Percentiles rank a stretch among this genome's conserved stretches.
These are phyloP conservation scores for Psilopogon haemacephalus DNA, from an alignment of 2,113 vertebrate genomes.

Conservation along the genomic window DNA sequence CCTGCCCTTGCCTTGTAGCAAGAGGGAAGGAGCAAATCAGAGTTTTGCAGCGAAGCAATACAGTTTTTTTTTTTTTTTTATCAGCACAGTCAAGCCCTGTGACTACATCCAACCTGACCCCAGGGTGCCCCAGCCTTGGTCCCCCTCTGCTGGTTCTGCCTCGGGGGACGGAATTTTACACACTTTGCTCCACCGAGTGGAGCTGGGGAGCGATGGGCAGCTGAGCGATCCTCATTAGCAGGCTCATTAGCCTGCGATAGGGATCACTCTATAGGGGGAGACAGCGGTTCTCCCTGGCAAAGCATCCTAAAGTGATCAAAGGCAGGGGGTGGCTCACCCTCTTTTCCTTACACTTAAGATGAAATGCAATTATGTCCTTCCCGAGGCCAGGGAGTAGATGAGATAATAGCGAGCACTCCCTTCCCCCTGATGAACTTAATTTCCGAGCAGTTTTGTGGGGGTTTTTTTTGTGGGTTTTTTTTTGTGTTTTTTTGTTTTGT, in stretches of 20 bases:
- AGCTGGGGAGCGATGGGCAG: not conserved
- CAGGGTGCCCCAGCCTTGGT: not conserved
- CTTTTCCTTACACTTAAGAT: constrained; percentile 1
- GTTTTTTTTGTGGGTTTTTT: too few relatives aligned
- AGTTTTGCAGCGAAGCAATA: not conserved
- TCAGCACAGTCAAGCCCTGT: not conserved
- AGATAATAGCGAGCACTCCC: constrained; percentile 16
- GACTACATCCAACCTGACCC: not conserved
- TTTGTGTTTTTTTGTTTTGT: too few relatives aligned
- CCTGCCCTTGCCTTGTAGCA: not conserved
- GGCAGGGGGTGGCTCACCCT: not conserved
- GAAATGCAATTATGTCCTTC: constrained; percentile 51
- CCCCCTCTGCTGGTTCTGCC: not conserved
- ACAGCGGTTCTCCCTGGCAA: constrained; percentile 34
- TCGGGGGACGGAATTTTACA: not conserved
- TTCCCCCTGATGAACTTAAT: not conserved
- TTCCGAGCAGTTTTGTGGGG: not conserved
- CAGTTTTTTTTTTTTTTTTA: too few relatives aligned
- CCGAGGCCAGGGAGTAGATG: not conserved
- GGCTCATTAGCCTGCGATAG: constrained; percentile 36
- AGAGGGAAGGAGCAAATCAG: not conserved
- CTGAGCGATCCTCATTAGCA: constrained; percentile 9
- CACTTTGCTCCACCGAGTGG: not conserved
- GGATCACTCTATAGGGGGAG: constrained; percentile 56
- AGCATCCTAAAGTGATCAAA: not conserved